Evolutionary conservation across 2,113 vertebrate genomes (phyloP).

Genomic region (Thomomys bottae): DNA sequence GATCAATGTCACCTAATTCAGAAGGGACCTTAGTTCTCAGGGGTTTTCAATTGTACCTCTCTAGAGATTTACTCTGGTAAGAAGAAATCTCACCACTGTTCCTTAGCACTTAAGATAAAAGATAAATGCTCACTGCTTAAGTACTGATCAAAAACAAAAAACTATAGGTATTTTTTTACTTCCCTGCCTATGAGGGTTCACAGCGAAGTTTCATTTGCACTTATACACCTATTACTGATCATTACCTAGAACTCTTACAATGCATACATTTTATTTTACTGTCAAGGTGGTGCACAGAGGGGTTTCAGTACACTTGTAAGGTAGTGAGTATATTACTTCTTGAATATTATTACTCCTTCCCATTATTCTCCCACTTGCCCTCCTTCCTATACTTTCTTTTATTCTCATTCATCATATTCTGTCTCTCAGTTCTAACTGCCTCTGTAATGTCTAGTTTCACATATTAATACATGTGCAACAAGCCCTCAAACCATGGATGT

Average conservation of each 20-base stretch:
- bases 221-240: conserved; percentile 2
- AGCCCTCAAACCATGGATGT: not conserved
- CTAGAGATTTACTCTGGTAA: conserved; percentile 18
- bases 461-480: not conserved
- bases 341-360: too few relatives aligned
- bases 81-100: not conserved
- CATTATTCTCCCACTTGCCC: too few relatives aligned
- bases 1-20: not conserved
- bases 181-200: not conserved
- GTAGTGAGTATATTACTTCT: too few relatives aligned
- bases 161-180: not conserved
- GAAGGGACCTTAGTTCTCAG: not conserved
- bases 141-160: not conserved
- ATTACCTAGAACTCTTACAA: not conserved
- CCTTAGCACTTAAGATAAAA: not conserved
- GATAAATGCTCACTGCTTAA: conserved; percentile 5
- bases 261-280: too few relatives aligned
- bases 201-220: not conserved
- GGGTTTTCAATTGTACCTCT: not conserved
- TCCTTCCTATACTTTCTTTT: not conserved
- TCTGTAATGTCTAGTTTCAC: conserved; percentile 28
- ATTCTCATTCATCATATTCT: not conserved
- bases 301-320: too few relatives aligned
- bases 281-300: too few relatives aligned
- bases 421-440: not conserved